Evolutionary conservation across 2,797 vertebrate species (phyloP).

Genomic region (Protonibea diacanthus): DNA sequence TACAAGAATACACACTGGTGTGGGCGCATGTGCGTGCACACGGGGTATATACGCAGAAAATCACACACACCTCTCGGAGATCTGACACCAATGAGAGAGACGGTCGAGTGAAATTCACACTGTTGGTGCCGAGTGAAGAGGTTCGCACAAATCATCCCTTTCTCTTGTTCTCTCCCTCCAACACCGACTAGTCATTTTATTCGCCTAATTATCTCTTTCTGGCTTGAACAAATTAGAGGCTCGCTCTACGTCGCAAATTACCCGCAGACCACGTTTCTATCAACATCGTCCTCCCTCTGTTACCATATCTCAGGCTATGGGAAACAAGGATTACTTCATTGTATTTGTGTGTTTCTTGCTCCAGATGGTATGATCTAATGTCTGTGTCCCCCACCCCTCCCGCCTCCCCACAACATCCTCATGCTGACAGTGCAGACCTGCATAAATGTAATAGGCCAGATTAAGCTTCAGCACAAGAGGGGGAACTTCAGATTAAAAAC

Average conservation of each 20-base stretch:
- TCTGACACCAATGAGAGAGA: constrained; percentile 57
- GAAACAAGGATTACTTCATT: constrained; percentile 59
- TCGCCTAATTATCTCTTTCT: constrained; percentile 28
- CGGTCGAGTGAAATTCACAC: constrained; percentile 52
- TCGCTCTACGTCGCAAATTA: constrained; percentile 13
- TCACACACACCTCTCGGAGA: constrained; percentile 47
- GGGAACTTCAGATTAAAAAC: constrained; percentile 58
- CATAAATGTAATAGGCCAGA: constrained; percentile 59
- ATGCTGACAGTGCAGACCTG: constrained; percentile 63
- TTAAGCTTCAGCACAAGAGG: constrained; percentile 48
- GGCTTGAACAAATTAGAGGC: constrained; percentile 33
- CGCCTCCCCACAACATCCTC: constrained; percentile 30
- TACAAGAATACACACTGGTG: constrained; percentile 42
- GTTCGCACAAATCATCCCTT: constrained; percentile 14
- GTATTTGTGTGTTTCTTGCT: constrained; percentile 54
- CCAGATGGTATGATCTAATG: constrained; percentile 73
- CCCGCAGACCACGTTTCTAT: constrained; percentile 44
- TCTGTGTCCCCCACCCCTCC: constrained; percentile 42
- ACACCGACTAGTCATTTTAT: constrained; percentile 37
- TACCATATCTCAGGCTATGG: constrained; percentile 23
- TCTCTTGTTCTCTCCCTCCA: constrained; percentile 16
- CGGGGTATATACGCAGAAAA: constrained; percentile 1
- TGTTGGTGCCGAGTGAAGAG: constrained; percentile 24
- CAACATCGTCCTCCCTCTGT: constrained; percentile 27
- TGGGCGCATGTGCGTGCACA: not conserved